Evolutionary conservation across 2,888 invertebrate genomes (phyloP).

Genomic region (Xestia ashworthii): DNA sequence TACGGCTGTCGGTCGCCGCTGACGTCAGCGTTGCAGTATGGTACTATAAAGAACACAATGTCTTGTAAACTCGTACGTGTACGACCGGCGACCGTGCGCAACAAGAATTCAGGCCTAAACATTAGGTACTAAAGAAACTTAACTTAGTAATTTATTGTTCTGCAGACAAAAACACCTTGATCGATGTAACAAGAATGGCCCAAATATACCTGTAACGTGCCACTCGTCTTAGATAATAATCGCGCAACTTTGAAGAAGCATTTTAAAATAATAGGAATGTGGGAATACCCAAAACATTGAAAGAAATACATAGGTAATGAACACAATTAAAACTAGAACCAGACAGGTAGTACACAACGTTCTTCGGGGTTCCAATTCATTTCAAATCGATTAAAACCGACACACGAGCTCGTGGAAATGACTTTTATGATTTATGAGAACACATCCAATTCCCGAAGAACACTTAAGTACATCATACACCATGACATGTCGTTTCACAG

Average conservation of each 20-base stretch:
- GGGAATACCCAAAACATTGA: neutral
- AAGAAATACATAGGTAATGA: neutral
- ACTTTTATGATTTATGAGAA: conserved; percentile 47
- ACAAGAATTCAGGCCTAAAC: no score
- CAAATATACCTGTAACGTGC: neutral
- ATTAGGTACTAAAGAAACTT: no score
- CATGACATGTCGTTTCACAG: conserved; percentile 31
- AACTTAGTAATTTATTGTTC: neutral
- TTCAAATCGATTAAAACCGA: neutral
- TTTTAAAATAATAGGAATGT: conserved; percentile 1
- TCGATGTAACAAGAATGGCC: neutral
- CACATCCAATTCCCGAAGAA: conserved; percentile 10
- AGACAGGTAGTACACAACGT: neutral
- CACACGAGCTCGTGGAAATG: conserved; percentile 1
- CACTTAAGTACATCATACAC: conserved; percentile 4
- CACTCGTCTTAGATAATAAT: neutral
- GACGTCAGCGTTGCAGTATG: no score
- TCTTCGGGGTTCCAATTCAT: neutral
- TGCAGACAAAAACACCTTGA: neutral
- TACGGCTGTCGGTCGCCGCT: no score
- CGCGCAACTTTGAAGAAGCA: neutral
- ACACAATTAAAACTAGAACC: neutral
- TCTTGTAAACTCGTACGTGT: no score
- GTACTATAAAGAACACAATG: no score
- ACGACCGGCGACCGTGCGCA: no score